phyloP scores from a whole-genome alignment of 2,113 vertebrate genomes.

The Ramphastos sulfuratus region DNA sequence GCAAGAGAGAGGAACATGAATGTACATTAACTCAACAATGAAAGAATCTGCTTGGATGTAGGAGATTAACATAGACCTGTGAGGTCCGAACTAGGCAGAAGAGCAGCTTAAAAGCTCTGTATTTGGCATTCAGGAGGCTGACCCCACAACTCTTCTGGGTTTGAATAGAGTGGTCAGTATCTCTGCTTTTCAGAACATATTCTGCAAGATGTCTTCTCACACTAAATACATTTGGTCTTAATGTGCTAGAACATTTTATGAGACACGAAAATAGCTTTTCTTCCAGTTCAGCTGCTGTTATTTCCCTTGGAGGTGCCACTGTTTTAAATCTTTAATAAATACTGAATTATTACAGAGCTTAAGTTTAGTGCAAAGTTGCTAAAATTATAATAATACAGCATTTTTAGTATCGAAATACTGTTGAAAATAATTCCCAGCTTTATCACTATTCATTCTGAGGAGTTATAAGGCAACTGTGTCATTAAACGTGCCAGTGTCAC shows the following conservation, averaged over 20 bases:
- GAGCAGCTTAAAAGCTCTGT: not conserved
- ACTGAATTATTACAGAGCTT: not conserved
- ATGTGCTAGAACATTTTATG: not conserved
- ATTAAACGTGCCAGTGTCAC: not conserved
- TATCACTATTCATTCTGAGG: not conserved
- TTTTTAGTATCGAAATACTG: not conserved
- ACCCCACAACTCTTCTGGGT: not conserved
- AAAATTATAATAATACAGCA: not conserved
- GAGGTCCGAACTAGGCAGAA: not conserved
- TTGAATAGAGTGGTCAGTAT: not conserved
- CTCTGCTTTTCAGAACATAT: not conserved
- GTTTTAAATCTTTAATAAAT: constrained; percentile 25
- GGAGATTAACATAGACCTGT: not conserved
- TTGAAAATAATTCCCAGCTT: not conserved
- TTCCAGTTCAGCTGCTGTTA: not conserved
- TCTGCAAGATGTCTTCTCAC: not conserved
- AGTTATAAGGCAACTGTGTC: not conserved
- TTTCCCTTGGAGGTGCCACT: not conserved
- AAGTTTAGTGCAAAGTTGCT: not conserved
- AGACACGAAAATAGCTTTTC: not conserved
- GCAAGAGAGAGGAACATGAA: not conserved
- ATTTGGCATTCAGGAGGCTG: not conserved
- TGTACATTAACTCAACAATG: not conserved
- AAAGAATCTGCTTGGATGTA: not conserved
- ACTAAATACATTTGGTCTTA: not conserved